Percentiles rank a stretch among this genome's conserved stretches.
Conservation (phyloP, 2,113 vertebrate genomes). For the Oxyruncus cristatus region DNA sequence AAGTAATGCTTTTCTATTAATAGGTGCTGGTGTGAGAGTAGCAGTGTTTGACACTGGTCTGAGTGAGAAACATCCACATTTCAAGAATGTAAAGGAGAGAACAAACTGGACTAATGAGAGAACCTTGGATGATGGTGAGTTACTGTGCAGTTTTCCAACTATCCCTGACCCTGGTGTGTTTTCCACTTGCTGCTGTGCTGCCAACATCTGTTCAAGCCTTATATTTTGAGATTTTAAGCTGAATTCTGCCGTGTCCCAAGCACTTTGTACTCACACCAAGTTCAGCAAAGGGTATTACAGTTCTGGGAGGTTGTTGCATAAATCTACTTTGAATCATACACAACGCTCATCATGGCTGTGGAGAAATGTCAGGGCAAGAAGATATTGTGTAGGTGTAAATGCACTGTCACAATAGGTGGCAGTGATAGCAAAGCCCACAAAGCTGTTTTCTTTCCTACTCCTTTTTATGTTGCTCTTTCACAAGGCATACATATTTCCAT, state of each 20-base stretch:
- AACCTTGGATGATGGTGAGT: constrained; percentile 94
- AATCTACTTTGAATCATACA: not conserved
- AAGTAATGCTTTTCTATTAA: not conserved
- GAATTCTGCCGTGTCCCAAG: not conserved
- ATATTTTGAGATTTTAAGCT: not conserved
- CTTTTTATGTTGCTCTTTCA: not conserved
- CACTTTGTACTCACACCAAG: not conserved
- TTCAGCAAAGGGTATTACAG: not conserved
- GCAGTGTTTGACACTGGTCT: constrained; percentile 98
- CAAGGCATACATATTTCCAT: not conserved
- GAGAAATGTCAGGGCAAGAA: not conserved
- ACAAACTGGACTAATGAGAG: constrained; percentile 99
- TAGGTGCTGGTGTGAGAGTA: constrained; percentile 93
- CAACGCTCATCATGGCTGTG: not conserved
- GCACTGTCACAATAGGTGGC: not conserved
- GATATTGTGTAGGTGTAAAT: not conserved
- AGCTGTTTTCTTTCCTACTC: not conserved
- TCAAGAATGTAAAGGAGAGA: constrained; percentile 98
- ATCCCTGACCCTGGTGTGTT: fast-evolving
- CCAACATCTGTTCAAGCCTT: not conserved
- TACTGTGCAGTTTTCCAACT: not conserved
- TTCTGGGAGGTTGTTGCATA: not conserved
- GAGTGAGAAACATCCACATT: constrained; percentile 97
- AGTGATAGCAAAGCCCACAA: not conserved
- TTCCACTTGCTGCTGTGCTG: not conserved